A percentile compares a stretch with the other conserved stretches of the same genome.
Evolutionary conservation across 2,888 invertebrate genomes (phyloP).

Genomic region (Meandrusa payeni): DNA sequence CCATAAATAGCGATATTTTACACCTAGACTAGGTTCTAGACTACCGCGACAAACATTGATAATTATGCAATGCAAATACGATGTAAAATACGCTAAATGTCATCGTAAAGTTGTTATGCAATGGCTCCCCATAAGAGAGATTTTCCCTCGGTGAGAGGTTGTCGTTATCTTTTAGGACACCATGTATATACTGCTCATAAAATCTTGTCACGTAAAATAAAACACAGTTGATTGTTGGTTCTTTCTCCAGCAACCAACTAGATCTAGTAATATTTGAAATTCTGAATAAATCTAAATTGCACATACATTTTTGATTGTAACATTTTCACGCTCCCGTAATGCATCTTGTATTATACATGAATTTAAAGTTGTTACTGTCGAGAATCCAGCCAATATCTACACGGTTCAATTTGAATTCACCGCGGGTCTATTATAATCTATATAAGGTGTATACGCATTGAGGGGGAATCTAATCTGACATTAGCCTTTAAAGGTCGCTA

Average conservation of each 20-base stretch:
- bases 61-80: slow-evolving; percentile 3
- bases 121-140: no score
- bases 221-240: no score
- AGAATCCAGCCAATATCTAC: slow-evolving; percentile 7
- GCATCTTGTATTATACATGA: no score
- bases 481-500: slow-evolving; percentile 44
- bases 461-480: slow-evolving; percentile 53
- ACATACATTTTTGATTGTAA: no score
- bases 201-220: no score
- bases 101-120: neutral
- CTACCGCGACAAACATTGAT: neutral
- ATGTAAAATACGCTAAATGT: neutral
- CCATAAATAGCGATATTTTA: slow-evolving; percentile 17
- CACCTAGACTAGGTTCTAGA: neutral
- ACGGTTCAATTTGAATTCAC: slow-evolving; percentile 31
- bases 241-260: no score
- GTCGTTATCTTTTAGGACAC: no score
- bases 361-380: neutral
- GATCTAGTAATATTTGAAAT: no score
- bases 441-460: slow-evolving; percentile 38
- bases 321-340: no score
- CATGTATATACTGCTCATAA: no score
- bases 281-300: no score
- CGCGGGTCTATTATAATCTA: slow-evolving; percentile 37
- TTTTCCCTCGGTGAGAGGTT: no score